phyloP scores from a whole-genome alignment of 2,113 vertebrate species.

The Pica pica region DNA sequence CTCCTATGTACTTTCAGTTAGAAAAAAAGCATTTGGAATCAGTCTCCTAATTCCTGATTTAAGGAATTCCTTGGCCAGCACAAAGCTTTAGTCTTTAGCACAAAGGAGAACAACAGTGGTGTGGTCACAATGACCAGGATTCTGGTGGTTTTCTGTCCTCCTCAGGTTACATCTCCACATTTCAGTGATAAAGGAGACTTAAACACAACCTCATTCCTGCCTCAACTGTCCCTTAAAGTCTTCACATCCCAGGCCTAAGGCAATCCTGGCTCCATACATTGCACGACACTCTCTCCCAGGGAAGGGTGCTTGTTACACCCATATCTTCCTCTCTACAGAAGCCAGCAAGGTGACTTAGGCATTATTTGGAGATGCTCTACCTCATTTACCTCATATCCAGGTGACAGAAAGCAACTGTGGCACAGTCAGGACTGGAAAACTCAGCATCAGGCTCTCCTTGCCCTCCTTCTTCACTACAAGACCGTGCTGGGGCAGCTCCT shows the following conservation, averaged over 20 bases:
- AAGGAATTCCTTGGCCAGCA: background rate
- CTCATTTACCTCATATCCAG: background rate
- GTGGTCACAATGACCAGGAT: background rate
- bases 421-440: background rate
- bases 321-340: background rate
- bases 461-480: background rate
- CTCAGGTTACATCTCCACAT: background rate
- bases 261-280: background rate
- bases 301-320: background rate
- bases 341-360: background rate
- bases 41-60: background rate
- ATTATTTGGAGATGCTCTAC: background rate
- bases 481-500: background rate
- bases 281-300: background rate
- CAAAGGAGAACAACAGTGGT: background rate
- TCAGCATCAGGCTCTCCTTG: background rate
- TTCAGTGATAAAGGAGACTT: background rate
- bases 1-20: background rate
- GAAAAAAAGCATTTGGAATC: background rate
- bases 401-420: background rate
- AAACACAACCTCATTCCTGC: background rate
- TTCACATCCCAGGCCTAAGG: background rate
- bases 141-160: background rate
- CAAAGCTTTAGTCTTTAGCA: background rate
- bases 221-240: background rate